Evolutionary conservation across 2,888 invertebrate genomes (phyloP), one percentile per base, ranked within the genome.

Genomic region (Plebejus argus): DNA sequence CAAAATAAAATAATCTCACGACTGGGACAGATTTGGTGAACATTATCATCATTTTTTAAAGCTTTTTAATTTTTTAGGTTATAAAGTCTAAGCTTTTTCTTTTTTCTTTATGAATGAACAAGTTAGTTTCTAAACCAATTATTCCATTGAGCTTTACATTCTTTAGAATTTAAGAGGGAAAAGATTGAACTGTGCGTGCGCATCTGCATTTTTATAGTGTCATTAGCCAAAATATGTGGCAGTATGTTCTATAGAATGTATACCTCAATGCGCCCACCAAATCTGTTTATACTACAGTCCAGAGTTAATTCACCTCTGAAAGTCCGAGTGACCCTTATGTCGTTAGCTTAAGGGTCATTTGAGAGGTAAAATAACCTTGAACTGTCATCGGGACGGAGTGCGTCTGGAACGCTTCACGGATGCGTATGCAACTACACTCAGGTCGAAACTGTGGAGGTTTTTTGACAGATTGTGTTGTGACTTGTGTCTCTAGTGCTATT

Each of bases 1-100:
- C 79, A 77, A 89, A 90, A 91, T 87, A 91, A 92, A 92, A 92
- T 93, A 93, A 93, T 93, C 93, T 93, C 92, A 85, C 83, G 79
- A 82, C 79, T 78, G 81, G 61, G 79, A 86, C 84, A 84, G 86
- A 90, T 86, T 82, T 89, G 88, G 87, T 86, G 86, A 86, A 82
- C 18, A 39, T 76, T 58, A 58, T 12, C 15, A 10, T 10, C 4
- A 61, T 20, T 61, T 33, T 70, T 70, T 35, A 18, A 23, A 1
- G 12, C 4, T 18, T 53, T 18, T 18, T 53, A 49, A 49, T 18
- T 18, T 53, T 53, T 1, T 53, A 18, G 5, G 53, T 15, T 5
- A 53, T 18, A 53, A 53, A 53, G 53, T 4, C 53, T 5, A 53
- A 18, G 53, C 12, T 53, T 53, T 18, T 5, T 5, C 15, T 4